Evolutionary conservation across 2,113 vertebrate species (phyloP).

Genomic region (Thalassoma bifasciatum): DNA sequence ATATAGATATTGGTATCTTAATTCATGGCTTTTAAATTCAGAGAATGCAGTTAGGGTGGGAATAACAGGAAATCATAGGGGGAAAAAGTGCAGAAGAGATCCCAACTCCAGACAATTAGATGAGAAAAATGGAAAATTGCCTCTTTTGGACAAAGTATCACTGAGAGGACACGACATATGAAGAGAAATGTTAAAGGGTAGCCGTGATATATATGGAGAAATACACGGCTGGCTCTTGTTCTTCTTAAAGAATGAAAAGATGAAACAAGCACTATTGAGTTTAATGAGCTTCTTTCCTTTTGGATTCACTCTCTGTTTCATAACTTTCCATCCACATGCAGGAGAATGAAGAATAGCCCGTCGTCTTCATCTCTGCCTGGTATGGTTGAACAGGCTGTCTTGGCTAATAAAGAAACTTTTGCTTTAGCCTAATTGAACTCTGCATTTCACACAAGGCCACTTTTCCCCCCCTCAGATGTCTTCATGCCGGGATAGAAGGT

Average conservation of each 20-base stretch:
- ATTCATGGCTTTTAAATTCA: too few species aligned
- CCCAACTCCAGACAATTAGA: too few species aligned
- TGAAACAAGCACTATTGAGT: neutral
- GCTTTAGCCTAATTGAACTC: neutral
- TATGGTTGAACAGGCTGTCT: conserved; percentile 1
- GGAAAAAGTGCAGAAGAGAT: too few species aligned
- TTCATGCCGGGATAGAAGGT: neutral
- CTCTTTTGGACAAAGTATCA: too few species aligned
- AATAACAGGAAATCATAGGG: too few species aligned
- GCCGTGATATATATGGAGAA: too few species aligned
- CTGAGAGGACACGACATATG: too few species aligned
- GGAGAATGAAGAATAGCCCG: neutral
- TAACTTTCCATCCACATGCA: neutral
- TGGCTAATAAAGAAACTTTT: conserved; percentile 7
- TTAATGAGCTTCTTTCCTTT: conserved; percentile 1
- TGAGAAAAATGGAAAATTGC: too few species aligned
- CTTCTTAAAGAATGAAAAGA: neutral
- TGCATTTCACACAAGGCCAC: neutral
- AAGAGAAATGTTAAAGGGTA: too few species aligned
- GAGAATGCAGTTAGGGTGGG: too few species aligned
- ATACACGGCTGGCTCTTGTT: too few species aligned
- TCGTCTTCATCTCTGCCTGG: conserved; percentile 1
- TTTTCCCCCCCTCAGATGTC: neutral
- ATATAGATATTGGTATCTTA: too few species aligned
- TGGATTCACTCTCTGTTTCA: neutral